A percentile compares a stretch with the other conserved stretches of the same genome.
phyloP scores from a whole-genome alignment of 2,113 vertebrate genomes.

The Lagopus leucura region DNA sequence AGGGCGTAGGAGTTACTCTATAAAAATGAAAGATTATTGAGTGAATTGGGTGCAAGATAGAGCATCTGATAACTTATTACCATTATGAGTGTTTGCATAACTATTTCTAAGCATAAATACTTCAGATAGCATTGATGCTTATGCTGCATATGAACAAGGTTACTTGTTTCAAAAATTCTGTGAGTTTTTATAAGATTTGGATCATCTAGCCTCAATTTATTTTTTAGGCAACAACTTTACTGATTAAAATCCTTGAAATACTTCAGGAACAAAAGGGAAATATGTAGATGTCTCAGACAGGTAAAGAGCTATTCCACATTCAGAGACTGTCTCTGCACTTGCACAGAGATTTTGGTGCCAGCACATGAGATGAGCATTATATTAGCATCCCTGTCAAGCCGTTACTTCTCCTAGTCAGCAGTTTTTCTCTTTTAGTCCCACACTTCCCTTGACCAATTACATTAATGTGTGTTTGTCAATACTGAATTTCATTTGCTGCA shows the following conservation, averaged over 20 bases:
- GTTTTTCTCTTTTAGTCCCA: neutral
- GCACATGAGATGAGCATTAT: neutral
- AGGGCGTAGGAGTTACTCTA: neutral
- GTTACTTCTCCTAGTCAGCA: conserved; percentile 58
- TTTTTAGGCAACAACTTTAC: neutral
- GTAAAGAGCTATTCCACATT: neutral
- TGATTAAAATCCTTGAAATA: neutral
- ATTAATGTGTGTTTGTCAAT: conserved; percentile 76
- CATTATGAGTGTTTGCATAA: neutral
- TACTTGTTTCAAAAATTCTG: neutral
- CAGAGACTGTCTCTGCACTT: neutral
- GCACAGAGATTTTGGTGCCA: fast-evolving
- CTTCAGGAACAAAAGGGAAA: neutral
- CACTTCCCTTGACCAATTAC: conserved; percentile 64
- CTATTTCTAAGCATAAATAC: neutral
- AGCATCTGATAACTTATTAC: neutral
- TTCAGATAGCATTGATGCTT: neutral
- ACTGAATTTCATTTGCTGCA: conserved; percentile 75
- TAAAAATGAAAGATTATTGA: neutral
- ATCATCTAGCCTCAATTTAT: neutral
- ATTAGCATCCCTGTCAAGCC: neutral
- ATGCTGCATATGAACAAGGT: neutral
- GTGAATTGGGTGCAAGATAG: fast-evolving
- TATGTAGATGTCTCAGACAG: neutral
- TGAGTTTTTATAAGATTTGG: neutral